A percentile compares a stretch with the other conserved stretches of the same genome.
Evolutionary conservation across 2,888 invertebrate species (phyloP).

Genomic region (Lithosia quadra): DNA sequence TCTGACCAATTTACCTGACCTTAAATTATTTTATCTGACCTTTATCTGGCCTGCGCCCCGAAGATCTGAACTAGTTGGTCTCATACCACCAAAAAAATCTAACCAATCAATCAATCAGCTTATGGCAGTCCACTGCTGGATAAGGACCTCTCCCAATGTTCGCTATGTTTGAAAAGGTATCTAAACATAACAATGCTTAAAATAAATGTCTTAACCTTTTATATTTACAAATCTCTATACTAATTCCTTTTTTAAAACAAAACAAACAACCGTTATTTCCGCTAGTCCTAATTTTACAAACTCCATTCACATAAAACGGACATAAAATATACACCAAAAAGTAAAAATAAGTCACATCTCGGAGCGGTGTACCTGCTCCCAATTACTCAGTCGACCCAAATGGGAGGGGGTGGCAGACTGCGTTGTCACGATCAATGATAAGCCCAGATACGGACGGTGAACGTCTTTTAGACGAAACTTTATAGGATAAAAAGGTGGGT

Average conservation of each 20-base stretch:
- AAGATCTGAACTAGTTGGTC: too few species aligned
- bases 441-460: slow-evolving; percentile 35
- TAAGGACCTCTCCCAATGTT: too few species aligned
- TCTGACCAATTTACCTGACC: too few species aligned
- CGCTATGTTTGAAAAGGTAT: too few species aligned
- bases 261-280: not conserved
- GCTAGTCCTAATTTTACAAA: not conserved
- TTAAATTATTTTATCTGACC: too few species aligned
- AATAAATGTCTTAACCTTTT: not conserved
- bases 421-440: slow-evolving; percentile 72
- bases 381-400: slow-evolving; percentile 73
- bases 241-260: slow-evolving; percentile 8
- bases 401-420: slow-evolving; percentile 62
- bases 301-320: slow-evolving; percentile 13
- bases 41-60: too few species aligned
- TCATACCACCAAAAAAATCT: not conserved
- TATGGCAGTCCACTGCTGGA: too few species aligned
- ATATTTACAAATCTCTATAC: not conserved
- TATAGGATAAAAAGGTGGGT: slow-evolving; percentile 19
- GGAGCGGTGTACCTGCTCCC: slow-evolving; percentile 67
- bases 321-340: slow-evolving; percentile 18
- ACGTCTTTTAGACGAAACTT: slow-evolving; percentile 24
- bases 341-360: slow-evolving; percentile 38
- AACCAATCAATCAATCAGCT: too few species aligned
- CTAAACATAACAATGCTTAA: too few species aligned